Percentiles rank a stretch among this genome's conserved stretches.
These are phyloP conservation scores for Trididemnum clinides DNA, from an alignment of 23 tunicate genomes.

Conservation along the genomic window DNA sequence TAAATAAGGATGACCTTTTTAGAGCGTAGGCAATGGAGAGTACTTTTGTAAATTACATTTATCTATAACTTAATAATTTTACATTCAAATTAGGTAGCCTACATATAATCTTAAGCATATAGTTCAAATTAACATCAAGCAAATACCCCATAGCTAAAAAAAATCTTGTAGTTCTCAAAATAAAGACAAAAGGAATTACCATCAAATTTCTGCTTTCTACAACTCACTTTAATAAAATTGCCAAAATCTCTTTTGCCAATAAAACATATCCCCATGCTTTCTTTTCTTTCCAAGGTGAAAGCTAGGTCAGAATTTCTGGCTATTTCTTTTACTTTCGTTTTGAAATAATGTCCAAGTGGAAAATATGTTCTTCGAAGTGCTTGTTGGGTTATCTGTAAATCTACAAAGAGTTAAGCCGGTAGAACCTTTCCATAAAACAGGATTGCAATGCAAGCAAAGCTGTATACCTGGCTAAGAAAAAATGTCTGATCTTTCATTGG, in stretches of 20 bases:
- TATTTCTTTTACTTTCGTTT: conserved; percentile 68
- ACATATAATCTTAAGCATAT: no score
- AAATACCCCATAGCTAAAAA: no score
- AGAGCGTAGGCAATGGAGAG: no score
- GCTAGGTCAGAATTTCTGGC: conserved; percentile 50
- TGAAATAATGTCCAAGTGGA: conserved; percentile 64
- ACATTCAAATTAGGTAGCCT: no score
- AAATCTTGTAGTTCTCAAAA: no score
- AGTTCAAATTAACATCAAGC: no score
- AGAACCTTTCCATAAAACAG: not conserved
- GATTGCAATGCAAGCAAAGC: not conserved
- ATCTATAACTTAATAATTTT: no score
- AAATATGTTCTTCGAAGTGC: conserved; percentile 56
- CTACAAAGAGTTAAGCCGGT: not conserved
- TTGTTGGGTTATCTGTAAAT: conserved; percentile 35
- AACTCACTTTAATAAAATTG: conserved; percentile 51
- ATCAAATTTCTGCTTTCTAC: no score
- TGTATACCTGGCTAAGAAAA: conserved; percentile 53
- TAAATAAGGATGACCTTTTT: no score
- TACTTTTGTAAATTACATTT: no score
- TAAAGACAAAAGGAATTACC: no score
- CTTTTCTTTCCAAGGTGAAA: conserved; percentile 63
- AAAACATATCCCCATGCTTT: conserved; percentile 96
- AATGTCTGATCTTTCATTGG: conserved; percentile 83
- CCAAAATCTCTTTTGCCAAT: conserved; percentile 78